A percentile compares a stretch with the other conserved stretches of the same genome.
phyloP scores from a whole-genome alignment of 2,113 vertebrate genomes.

The Rhegmatorhina hoffmannsi region DNA sequence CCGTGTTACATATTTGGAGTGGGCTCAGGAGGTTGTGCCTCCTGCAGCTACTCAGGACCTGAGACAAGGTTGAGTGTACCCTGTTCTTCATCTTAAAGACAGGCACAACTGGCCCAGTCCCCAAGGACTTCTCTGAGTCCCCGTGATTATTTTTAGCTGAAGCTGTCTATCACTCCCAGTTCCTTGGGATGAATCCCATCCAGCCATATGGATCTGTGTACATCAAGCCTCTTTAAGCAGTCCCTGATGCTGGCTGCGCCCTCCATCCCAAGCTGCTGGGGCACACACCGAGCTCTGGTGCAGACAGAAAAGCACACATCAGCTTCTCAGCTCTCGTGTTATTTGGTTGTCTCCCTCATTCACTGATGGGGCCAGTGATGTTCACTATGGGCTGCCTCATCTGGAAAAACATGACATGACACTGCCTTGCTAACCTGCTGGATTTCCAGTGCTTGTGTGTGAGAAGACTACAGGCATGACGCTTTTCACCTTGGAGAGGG shows the following conservation, averaged over 20 bases:
- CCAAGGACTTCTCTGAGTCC: not conserved
- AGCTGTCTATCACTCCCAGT: not conserved
- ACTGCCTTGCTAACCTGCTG: not conserved
- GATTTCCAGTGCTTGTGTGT: not conserved
- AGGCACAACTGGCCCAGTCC: not conserved
- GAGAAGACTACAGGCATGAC: not conserved
- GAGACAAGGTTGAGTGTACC: not conserved
- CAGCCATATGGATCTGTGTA: not conserved
- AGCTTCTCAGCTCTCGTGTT: not conserved
- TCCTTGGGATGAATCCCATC: not conserved
- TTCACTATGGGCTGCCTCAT: not conserved
- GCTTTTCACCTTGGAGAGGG: not conserved
- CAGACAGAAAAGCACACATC: not conserved
- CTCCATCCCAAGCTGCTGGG: not conserved
- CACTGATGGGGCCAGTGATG: rapidly evolving
- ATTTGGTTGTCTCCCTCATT: not conserved
- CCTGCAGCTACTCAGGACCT: rapidly evolving
- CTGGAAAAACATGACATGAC: rapidly evolving
- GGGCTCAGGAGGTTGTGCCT: not conserved
- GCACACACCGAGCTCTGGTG: not conserved
- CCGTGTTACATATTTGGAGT: not conserved
- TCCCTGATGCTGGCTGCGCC: rapidly evolving
- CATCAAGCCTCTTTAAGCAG: not conserved
- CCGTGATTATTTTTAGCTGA: not conserved
- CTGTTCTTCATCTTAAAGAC: not conserved